These are phyloP conservation scores for Antedon mediterranea DNA, from an alignment of 53 echinoderm and acorn worm genomes.

Conservation along the genomic window DNA sequence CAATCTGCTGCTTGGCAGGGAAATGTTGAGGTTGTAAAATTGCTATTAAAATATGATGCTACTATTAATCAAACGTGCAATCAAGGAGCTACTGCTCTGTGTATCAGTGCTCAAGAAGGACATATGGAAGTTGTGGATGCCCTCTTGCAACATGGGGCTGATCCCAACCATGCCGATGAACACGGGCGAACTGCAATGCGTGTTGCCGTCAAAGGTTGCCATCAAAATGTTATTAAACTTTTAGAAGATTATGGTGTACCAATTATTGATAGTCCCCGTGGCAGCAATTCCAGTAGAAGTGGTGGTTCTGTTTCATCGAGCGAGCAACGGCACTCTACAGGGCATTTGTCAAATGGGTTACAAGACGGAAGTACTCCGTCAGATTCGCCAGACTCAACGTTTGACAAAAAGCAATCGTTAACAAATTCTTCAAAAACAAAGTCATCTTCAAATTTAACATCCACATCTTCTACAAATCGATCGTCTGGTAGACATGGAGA, in stretches of 20 bases:
- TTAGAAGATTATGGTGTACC: slow-evolving; percentile 80
- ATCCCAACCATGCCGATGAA: slow-evolving; percentile 91
- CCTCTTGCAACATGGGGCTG: slow-evolving; percentile 77
- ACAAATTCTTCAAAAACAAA: slow-evolving; percentile 71
- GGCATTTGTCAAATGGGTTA: slow-evolving; percentile 67
- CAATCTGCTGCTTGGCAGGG: slow-evolving; percentile 99
- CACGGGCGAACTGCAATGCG: slow-evolving; percentile 95
- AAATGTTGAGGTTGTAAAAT: slow-evolving; percentile 61
- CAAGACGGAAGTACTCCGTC: slow-evolving; percentile 73
- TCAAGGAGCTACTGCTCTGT: slow-evolving; percentile 93
- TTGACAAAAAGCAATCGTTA: slow-evolving; percentile 74
- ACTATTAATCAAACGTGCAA: slow-evolving; percentile 94
- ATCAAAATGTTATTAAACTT: slow-evolving; percentile 69
- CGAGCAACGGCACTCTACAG: slow-evolving; percentile 41
- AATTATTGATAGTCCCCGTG: slow-evolving; percentile 36
- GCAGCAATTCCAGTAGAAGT: slow-evolving; percentile 10
- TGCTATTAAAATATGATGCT: slow-evolving; percentile 60
- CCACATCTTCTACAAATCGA: slow-evolving; percentile 58
- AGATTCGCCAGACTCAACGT: slow-evolving; percentile 89
- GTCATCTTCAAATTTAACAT: slow-evolving; percentile 89
- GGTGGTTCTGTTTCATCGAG: slow-evolving; percentile 27
- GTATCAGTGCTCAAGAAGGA: slow-evolving; percentile 95
- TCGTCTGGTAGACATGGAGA: slow-evolving; percentile 5
- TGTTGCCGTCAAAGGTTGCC: slow-evolving; percentile 89
- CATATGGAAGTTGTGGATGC: slow-evolving; percentile 83